Conservation (phyloP, 2,888 invertebrate genomes). For the Platycheirus albimanus region DNA sequence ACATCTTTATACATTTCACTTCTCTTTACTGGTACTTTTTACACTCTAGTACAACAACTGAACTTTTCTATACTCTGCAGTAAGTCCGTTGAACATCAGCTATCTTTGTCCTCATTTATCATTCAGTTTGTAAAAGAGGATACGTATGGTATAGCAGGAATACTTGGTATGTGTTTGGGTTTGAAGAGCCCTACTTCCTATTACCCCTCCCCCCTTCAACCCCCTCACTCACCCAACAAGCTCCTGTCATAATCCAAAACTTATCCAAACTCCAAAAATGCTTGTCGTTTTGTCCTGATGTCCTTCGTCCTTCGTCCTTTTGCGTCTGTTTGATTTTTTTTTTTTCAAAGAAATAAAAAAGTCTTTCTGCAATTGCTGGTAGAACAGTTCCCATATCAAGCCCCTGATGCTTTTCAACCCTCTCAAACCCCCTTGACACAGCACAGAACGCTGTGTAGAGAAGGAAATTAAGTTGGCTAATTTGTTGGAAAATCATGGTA, state of each 20-base stretch:
- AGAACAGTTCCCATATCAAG: constrained; percentile 13
- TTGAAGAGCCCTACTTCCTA: constrained; percentile 28
- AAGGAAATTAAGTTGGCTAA: constrained; percentile 74
- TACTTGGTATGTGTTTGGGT: constrained; percentile 11
- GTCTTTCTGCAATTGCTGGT: constrained; percentile 25
- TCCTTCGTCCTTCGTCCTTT: constrained; percentile 48
- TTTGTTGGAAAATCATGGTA: constrained; percentile 75
- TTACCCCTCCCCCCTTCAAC: too few species aligned
- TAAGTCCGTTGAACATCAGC: constrained; percentile 48
- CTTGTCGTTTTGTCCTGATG: constrained; percentile 41
- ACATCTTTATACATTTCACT: constrained; percentile 73
- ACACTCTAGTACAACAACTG: constrained; percentile 25
- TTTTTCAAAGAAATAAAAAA: constrained; percentile 13
- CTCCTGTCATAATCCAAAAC: constrained; percentile 73
- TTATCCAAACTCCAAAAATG: constrained; percentile 70
- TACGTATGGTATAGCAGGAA: constrained; percentile 1
- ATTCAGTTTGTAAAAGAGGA: constrained; percentile 59
- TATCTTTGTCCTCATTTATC: constrained; percentile 69
- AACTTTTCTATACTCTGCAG: constrained; percentile 28
- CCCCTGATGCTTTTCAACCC: neutral
- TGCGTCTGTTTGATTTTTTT: constrained; percentile 27
- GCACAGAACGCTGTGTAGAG: constrained; percentile 39
- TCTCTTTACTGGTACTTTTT: constrained; percentile 70
- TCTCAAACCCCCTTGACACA: neutral
- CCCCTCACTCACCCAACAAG: neutral